A percentile compares a stretch with the other conserved stretches of the same genome.
phyloP scores from a whole-genome alignment of 2,113 vertebrate genomes.

The Rutilus rutilus region DNA sequence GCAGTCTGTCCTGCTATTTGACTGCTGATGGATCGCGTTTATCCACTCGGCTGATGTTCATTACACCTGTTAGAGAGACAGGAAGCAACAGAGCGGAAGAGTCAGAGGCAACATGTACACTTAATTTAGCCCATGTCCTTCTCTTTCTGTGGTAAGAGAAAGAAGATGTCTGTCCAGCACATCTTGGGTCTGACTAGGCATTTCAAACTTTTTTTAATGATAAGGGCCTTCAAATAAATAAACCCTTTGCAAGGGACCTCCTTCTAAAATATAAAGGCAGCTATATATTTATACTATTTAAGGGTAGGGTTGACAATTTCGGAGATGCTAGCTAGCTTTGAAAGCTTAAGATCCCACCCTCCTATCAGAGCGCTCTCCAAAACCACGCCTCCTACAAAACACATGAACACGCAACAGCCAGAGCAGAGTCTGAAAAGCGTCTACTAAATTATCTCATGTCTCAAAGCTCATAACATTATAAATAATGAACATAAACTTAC shows the following conservation, averaged over 20 bases:
- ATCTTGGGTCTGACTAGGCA: background rate
- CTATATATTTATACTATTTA: background rate
- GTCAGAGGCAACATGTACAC: background rate
- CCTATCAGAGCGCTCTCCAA: too few species aligned
- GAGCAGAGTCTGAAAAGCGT: too few species aligned
- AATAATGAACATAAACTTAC: too few species aligned
- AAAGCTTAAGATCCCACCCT: too few species aligned
- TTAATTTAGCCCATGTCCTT: constrained; percentile 26
- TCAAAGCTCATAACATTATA: too few species aligned
- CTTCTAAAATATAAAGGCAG: background rate
- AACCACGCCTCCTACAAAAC: too few species aligned
- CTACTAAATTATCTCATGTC: too few species aligned
- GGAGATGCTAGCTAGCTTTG: too few species aligned
- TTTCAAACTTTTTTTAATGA: background rate
- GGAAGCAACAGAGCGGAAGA: background rate
- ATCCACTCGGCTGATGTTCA: constrained; percentile 42
- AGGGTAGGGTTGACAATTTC: too few species aligned
- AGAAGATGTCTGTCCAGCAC: background rate
- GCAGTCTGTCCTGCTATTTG: constrained; percentile 35
- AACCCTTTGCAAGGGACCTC: background rate
- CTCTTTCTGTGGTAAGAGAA: background rate
- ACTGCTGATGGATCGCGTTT: constrained; percentile 52
- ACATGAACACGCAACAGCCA: too few species aligned
- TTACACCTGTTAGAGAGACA: constrained; percentile 29
- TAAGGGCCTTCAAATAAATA: background rate